Percentiles rank a stretch among this genome's conserved stretches.
These are phyloP conservation scores for Frankliniella fusca DNA, from an alignment of 2,888 invertebrate species.

Conservation along the genomic window DNA sequence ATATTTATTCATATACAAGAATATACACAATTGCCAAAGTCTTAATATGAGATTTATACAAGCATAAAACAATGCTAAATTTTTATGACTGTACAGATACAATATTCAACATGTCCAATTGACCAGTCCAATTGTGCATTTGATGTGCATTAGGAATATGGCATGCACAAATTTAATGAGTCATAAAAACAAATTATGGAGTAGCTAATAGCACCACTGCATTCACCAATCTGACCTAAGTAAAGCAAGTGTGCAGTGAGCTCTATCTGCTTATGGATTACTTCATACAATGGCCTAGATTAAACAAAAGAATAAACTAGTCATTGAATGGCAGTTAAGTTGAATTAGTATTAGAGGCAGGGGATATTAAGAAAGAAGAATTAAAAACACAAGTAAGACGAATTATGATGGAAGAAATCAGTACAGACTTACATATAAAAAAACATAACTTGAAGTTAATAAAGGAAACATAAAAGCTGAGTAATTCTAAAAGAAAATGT, in stretches of 20 bases:
- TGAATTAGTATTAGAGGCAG: neutral
- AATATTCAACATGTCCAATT: slow-evolving; percentile 13
- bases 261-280: neutral
- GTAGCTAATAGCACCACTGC: neutral
- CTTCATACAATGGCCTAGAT: neutral
- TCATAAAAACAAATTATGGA: neutral
- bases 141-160: neutral
- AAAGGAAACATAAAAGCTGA: neutral
- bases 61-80: slow-evolving; percentile 1
- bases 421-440: neutral
- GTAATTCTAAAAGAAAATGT: neutral
- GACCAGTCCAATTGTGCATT: slow-evolving; percentile 17
- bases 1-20: slow-evolving; percentile 25
- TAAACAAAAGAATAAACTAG: neutral
- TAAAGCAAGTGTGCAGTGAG: slow-evolving; percentile 15
- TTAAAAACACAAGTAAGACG: neutral
- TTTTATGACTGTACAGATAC: neutral
- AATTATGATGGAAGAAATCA: neutral
- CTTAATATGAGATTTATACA: slow-evolving; percentile 18
- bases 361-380: neutral
- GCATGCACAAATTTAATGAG: neutral
- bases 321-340: neutral
- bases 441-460: neutral
- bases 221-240: neutral
- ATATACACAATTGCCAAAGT: slow-evolving; percentile 25